Evolutionary conservation across 2,113 vertebrate species (phyloP), one percentile per base, ranked within the genome.

Genomic region (Mola mola): DNA sequence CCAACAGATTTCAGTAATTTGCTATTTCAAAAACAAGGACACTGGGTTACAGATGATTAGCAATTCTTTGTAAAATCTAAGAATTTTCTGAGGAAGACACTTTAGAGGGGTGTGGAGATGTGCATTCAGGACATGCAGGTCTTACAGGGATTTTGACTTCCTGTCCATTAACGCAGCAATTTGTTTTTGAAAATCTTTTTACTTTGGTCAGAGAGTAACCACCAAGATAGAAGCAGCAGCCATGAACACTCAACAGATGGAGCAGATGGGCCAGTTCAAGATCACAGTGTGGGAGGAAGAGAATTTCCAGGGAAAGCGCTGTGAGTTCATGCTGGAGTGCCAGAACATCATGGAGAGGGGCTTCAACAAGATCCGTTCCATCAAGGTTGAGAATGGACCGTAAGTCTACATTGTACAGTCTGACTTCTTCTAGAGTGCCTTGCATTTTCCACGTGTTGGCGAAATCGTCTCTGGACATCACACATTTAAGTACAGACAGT

Each of bases 221-320:
- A 64, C 63, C 3, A 48, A 65, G 71, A 74, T 71, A 89, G 58
- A 79, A 76, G 43, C 33, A 59, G 77, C 81, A 83, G 62, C 66
- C 87, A 98, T 96, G 96, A 95, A 94, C 87, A 94, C 94, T 73
- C 93, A 94, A 82, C 92, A 94, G 64, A 93, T 95, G 93, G 95
- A 94, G 78, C 94, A 94, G 83, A 88, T 93, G 77, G 94, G 94
- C 64, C 93, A 94, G 89, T 93, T 93, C 91, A 92, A 93, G 88
- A 94, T 99, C 89, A 98, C 95, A 0, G 92, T 98, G 20, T 96
- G 96, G 94, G 96, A 98, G 66, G 95, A 98, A 81, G 95, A 98
- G 73, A 93, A 94, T 90, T 98, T 98, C 93, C 97, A 98, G 91
- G 97, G 97, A 66, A 96, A 96, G 81, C 92, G 92, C 82, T 96